Percentiles rank a stretch among this genome's conserved stretches.
These are phyloP conservation scores for Merluccius polli DNA, from an alignment of 2,797 vertebrate species.

Conservation along the genomic window DNA sequence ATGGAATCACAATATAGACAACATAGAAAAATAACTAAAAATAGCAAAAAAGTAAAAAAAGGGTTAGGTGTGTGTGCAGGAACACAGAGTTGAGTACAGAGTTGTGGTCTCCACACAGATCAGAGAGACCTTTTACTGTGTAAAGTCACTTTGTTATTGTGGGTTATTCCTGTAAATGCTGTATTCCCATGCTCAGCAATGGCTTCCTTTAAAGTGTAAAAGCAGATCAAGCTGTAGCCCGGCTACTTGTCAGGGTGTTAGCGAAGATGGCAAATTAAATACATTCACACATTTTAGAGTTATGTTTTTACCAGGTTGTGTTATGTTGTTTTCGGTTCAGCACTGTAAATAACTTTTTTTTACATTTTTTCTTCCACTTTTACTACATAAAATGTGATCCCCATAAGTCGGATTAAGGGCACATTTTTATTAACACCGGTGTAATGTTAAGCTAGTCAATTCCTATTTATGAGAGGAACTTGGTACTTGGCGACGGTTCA, in stretches of 20 bases:
- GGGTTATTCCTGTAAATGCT: background rate
- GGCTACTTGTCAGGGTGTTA: background rate
- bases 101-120: background rate
- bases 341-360: background rate
- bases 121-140: background rate
- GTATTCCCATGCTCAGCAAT: background rate
- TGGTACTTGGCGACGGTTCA: background rate
- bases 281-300: background rate
- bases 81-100: too few relatives aligned
- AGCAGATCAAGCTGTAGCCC: background rate
- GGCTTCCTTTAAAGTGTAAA: background rate
- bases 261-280: background rate
- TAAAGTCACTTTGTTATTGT: background rate
- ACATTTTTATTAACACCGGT: background rate
- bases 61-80: too few relatives aligned
- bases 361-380: background rate
- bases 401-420: background rate
- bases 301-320: background rate
- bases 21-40: background rate
- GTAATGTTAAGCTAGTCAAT: background rate
- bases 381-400: background rate
- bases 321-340: background rate
- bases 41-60: too few relatives aligned
- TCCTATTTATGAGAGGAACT: constrained; percentile 1
- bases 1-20: background rate